Evolutionary conservation across 2,888 invertebrate species (phyloP).

Genomic region (Zaprionus lineosus): DNA sequence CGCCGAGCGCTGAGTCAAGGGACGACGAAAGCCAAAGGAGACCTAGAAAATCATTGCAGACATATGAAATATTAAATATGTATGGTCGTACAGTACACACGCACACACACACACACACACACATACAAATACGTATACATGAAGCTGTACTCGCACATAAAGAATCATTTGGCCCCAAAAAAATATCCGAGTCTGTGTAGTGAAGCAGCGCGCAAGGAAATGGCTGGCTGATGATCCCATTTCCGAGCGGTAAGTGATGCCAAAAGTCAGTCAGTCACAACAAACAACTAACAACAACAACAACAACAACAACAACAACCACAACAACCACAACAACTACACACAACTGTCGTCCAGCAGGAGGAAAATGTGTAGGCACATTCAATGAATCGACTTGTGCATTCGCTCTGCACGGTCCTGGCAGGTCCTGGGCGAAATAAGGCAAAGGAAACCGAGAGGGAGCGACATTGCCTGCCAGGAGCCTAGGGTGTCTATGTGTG

Average conservation of each 20-base stretch:
- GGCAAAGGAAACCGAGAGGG: constrained; percentile 29
- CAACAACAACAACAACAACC: constrained; percentile 24
- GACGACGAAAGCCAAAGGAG: constrained; percentile 42
- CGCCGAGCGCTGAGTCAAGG: constrained; percentile 43
- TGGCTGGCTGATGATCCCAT: constrained; percentile 81
- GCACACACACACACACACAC: constrained; percentile 9
- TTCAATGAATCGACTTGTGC: constrained; percentile 75
- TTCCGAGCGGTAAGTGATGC: constrained; percentile 81
- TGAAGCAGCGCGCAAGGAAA: constrained; percentile 78
- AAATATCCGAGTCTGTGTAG: constrained; percentile 60
- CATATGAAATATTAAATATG: constrained; percentile 82
- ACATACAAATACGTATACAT: constrained; percentile 1
- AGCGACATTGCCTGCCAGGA: constrained; percentile 18
- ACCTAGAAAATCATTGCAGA: constrained; percentile 80
- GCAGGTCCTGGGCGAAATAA: constrained; percentile 58
- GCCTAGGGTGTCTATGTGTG: constrained; percentile 1
- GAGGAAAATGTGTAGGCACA: constrained; percentile 34
- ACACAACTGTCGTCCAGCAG: constrained; percentile 26
- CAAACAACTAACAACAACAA: constrained; percentile 19
- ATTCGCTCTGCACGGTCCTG: constrained; percentile 52
- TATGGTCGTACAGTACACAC: constrained; percentile 49
- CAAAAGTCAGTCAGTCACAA: constrained; percentile 71
- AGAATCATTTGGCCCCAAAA: constrained; percentile 72
- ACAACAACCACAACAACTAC: constrained; percentile 9
- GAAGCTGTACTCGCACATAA: constrained; percentile 59